A percentile compares a stretch with the other conserved stretches of the same genome.
Conservation (phyloP, 2,797 vertebrate genomes). For the Sebastes iracundus region DNA sequence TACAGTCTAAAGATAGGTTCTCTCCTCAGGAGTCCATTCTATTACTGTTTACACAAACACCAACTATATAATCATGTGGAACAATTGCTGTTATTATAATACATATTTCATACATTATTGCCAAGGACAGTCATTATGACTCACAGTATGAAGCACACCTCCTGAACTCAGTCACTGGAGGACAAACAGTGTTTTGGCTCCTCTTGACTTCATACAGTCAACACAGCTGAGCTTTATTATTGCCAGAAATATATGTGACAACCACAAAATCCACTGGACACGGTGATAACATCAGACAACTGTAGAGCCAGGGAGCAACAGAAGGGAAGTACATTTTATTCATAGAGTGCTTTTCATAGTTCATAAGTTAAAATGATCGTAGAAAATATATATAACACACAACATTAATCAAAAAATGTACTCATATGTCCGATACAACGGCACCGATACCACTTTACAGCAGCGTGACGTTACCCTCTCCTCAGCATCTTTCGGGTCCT, state of each 20-base stretch:
- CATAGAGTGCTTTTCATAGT: background rate
- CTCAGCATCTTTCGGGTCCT: too few relatives aligned
- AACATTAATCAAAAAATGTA: too few relatives aligned
- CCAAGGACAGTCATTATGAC: background rate
- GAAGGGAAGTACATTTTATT: background rate
- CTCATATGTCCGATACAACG: too few relatives aligned
- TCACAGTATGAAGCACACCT: background rate
- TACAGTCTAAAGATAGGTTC: slow-evolving; percentile 52
- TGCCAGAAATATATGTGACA: slow-evolving; percentile 27
- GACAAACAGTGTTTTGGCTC: background rate
- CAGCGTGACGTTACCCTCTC: too few relatives aligned
- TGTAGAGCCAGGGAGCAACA: background rate
- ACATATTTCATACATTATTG: slow-evolving; percentile 20
- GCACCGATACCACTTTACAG: too few relatives aligned
- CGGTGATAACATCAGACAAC: slow-evolving; percentile 1
- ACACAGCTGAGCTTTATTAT: slow-evolving; percentile 9
- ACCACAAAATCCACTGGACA: slow-evolving; percentile 23
- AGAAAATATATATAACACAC: too few relatives aligned
- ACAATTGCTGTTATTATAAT: slow-evolving; percentile 44
- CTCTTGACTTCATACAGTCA: background rate
- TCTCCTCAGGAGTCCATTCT: slow-evolving; percentile 1
- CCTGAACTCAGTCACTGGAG: background rate
- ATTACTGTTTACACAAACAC: background rate
- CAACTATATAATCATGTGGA: slow-evolving; percentile 34
- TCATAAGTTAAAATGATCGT: rapidly evolving